Evolutionary conservation across 2,113 vertebrate genomes (phyloP), one percentile per base, ranked within the genome.

Genomic region (Athene cunicularia): DNA sequence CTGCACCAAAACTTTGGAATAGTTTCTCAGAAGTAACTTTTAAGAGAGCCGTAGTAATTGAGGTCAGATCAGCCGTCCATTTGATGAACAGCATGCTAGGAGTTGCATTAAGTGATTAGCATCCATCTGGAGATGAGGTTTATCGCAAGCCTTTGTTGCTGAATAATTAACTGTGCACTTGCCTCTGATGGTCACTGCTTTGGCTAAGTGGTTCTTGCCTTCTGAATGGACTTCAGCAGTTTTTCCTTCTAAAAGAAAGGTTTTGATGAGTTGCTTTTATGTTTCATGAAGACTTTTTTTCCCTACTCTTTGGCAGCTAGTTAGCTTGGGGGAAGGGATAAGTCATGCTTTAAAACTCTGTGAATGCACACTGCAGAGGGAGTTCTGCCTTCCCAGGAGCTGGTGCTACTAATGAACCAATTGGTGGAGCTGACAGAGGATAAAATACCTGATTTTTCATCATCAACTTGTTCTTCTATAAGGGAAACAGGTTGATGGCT

Each of bases 41-140:
- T 77, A 43, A 82, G 84, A 81, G 50, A 53, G 32, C 47, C 21
- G 7, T 11, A 80, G 71, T 96, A 98, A 97, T 97, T 97, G 95
- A 93, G 97, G 96, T 97, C 95, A 95, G 67, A 91, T 35, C 41
- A 94, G 60, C n/a, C 7, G 0, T 45, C 17, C 4, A 1, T 56
- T 93, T 92, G 92, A 95, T 88, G 80, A 88, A 47, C 58, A 66
- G 85, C 26, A 6, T 39, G 24, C n/a, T 85, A 56, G 91, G 85
- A 91, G 50, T 66, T 87, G 39, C 24, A 15, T 55, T 94, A 92
- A 95, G 43, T 94, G 91, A 59, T 56, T 82, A 92, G 35, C 71
- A 79, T 56, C 59, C 71, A 83, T 95, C 80, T 95, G 80, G 89
- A 94, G 76, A 92, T 88, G 77, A 96, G 55, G 56, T 82, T 94